Evolutionary conservation across 2,797 vertebrate species (phyloP), one percentile per base, ranked within the genome.

Genomic region (Borostomias antarcticus): DNA sequence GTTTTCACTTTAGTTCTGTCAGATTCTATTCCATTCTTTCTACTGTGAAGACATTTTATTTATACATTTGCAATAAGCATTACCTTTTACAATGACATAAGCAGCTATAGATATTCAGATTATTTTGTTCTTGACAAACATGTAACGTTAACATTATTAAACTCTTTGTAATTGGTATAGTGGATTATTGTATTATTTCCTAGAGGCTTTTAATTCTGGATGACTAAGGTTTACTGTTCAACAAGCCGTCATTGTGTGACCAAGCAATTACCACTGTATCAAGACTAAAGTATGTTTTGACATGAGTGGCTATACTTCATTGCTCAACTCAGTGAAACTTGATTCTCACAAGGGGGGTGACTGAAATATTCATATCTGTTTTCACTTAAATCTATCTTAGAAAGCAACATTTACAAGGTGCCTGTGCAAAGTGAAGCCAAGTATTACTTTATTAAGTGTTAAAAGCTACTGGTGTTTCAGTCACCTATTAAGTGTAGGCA

Each of bases 391-490:
- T 60, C 30, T 29, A 71, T 40, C 77, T 83, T 69, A 75, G 74
- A 83, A 74, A 21, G 17, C 61, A 72, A 32, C 63, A 62, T 89
- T 89, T 84, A 88, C 83, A 85, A 87, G 86, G 81, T 73, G 75
- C 81, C 75, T 40, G 78, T 72, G 82, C 81, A 79, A 82, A 87
- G 79, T 60, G 8, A 66, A 72, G 74, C 78, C 72, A 78, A 78
- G 62, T 61, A 78, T 85, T 79, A 66, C 71, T 88, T 90, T 90
- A 90, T 89, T 82, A 86, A 79, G 88, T 90, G 89, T 82, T 65
- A 82, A 82, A 79, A 69, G 77, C 84, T 83, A 85, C 85, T 77
- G 75, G 45, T 73, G 71, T 79, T 89, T 79, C 67, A 82, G 88
- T 74, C 79, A 79, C 78, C 79, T 83, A 85, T 88, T 89, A 86